Evolutionary conservation across 1,140 invertebrate genomes (phyloP), one percentile per base, ranked within the genome.

Genomic region (Gonatopus flavifemur): DNA sequence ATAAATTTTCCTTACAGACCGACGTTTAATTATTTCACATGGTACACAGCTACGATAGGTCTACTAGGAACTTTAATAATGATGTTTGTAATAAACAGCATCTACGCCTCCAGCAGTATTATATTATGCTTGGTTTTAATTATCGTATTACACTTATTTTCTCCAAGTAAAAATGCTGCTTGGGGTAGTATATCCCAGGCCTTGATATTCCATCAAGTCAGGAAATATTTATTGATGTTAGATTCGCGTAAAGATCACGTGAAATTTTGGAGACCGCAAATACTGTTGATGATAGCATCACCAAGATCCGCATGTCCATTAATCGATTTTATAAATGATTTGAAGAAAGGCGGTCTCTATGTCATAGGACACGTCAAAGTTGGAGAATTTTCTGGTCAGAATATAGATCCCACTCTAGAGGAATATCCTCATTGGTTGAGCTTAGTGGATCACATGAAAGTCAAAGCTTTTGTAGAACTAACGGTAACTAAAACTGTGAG

Each of bases 161-260:
- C 94, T 0, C 92, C 96, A 1, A 88, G 89, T 24, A 79, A 81
- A 66, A 79, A 78, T 55, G 91, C 91, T 18, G 84, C 85, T 4
- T 99, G 97, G 96, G 97, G 97, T 10, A 97, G 94, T 36, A 97
- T 99, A 60, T 96, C 93, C 37, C 97, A 99, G 81, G 97, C 97
- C 10, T 82, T 99, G 4, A 98, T 99, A 67, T 99, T 99, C 75
- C 97, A 99, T 73, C 97, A 99, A 85, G 90, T 89, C 0, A 81
- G 97, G 31, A 99, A 99, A 75, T 99, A 99, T 76, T 80, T 99
- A 4, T 72, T 99, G 0, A 85, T 99, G 70, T 75, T 99, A 62
- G 97, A 99, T 76, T 90, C 90, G 2, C 83, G 97, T 4, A 97
- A 98, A 58, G 92, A 97, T 71, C 97, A 99, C 73, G 94, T 99